Evolutionary conservation across 2,888 invertebrate genomes (phyloP), one percentile per base, ranked within the genome.

Genomic region (Cryptus viduatorius): DNA sequence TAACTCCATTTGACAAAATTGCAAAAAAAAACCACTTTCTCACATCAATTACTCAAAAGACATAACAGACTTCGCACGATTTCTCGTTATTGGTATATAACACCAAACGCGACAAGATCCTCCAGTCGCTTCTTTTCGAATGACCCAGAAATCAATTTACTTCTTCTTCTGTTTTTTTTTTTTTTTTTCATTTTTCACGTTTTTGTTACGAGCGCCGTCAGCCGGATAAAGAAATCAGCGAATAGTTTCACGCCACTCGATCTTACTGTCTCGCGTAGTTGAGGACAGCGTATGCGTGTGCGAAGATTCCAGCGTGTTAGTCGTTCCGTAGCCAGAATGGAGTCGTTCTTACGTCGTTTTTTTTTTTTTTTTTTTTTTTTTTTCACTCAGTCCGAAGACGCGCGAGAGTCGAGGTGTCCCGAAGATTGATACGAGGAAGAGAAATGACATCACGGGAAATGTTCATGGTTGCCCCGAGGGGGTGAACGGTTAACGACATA

Each of bases 241-340:
- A 65, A 78, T 69, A 75, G 71, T 67, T 79, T 72, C 50, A 59
- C 72, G 72, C 72, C 72, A 73, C 79, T 56, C 72, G 72, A 73
- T 79, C 72, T 56, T 48, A n/a, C 59, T 46, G 72, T 42, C 56
- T 12, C 59, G n/a, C 19, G n/a, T 48, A 46, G 2, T 14, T 10
- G 29, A 29, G 12, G 8, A 12, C 12, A 19, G 3, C n/a, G 29
- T n/a, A 7, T 19, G 44, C 44, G 24, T 5, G 24, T 7, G 10
- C 37, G n/a, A 59, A 56, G 24, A 50, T 24, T 8, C 42, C 29
- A 73, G n/a, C 7, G 44, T 61, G 42, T 53, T 4, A 44, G 44
- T 59, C 24, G 14, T 14, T 73, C n/a, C 29, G 46, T 29, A 61
- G 46, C 61, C 29, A n/a, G 48, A 16, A 61, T 31, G 14, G 12